Base-by-base conservation (phyloP, 2,888 invertebrate species). In the Nesidiocoris tenuis region DNA sequence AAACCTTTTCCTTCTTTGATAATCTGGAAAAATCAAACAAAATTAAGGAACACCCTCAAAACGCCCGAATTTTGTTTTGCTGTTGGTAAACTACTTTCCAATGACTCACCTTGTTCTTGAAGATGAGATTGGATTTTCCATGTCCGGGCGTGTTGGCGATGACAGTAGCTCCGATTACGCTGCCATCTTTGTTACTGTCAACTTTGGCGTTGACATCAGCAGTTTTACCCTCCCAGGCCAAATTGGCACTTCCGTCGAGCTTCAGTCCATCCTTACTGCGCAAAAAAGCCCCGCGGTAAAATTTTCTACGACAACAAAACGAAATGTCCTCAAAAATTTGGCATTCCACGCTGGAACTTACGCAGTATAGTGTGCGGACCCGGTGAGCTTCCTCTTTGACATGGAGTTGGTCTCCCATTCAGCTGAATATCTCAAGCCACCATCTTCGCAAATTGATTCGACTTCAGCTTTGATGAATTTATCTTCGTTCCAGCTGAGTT, bases 401-500 rank as follows among this genome's bases (percentile, higher is more conserved):
- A 78, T 74, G 9, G 66, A 61, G 57, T 80, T 76, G 9, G 78
- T 79, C 71, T 80, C 79, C 70, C 77, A 79, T 56, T 78, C 77
- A 0, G 77, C 57, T 22, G 76, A 77, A 9, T 79, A 78, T 21
- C 77, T 71, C 12, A 78, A 19, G 2, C 77, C 77, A 61, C 78
- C 75, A 23, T 76, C 77, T 39, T 79, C 78, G 16, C 66, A 63
- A 17, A 64, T 63, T 25, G 76, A 77, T 67, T 79, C 83, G 0
- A 83, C 80, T 77, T 85, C 86, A 0, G 87, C 70, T 9, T 83
- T 83, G 74, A 86, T 84, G 19, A 81, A 18, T 72, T 79, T 82
- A 61, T 88, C 87, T 1, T 85, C 85, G 81, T 89, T 89, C 78
- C 88, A 84, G 80, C 86, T 86, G 0, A 87, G 76, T 0, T 83